A percentile compares a stretch with the other conserved stretches of the same genome.
These are phyloP conservation scores for Galaxias olidus DNA, from an alignment of 2,797 vertebrate species.

Conservation along the genomic window DNA sequence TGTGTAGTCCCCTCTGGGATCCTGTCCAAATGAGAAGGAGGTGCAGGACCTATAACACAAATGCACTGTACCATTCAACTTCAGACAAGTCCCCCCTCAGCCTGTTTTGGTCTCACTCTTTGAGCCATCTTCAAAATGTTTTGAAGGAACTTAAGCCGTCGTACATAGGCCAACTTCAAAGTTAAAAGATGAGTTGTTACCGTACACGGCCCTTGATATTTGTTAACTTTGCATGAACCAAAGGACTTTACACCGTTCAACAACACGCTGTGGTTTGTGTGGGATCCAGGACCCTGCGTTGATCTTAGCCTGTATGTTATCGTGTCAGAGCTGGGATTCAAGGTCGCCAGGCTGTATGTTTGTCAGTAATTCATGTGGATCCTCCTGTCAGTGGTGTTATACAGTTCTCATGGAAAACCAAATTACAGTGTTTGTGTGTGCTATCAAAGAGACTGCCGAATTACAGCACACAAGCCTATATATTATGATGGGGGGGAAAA, in stretches of 20 bases:
- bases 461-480: slow-evolving; percentile 58
- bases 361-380: slow-evolving; percentile 55
- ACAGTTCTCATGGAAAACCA: slow-evolving; percentile 58
- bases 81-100: slow-evolving; percentile 28
- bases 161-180: slow-evolving; percentile 4
- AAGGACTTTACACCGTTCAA: slow-evolving; percentile 9
- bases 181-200: slow-evolving; percentile 16
- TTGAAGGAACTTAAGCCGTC: too few relatives aligned
- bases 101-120: slow-evolving; percentile 23
- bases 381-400: slow-evolving; percentile 46
- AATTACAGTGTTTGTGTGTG: slow-evolving; percentile 66
- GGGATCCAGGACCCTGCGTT: slow-evolving; percentile 17
- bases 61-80: slow-evolving; percentile 35
- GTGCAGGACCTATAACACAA: slow-evolving; percentile 30
- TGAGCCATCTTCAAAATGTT: slow-evolving; percentile 16
- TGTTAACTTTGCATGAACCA: not conserved
- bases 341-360: slow-evolving; percentile 34
- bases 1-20: slow-evolving; percentile 59
- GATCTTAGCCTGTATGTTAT: slow-evolving; percentile 36
- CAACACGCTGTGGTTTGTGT: slow-evolving; percentile 17
- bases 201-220: slow-evolving; percentile 18
- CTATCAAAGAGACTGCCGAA: slow-evolving; percentile 67
- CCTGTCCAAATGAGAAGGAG: slow-evolving; percentile 55
- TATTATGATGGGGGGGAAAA: slow-evolving; percentile 63
- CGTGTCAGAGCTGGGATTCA: slow-evolving; percentile 34